Conservation (phyloP, 2,797 vertebrate genomes). For the Fundulus diaphanus region DNA sequence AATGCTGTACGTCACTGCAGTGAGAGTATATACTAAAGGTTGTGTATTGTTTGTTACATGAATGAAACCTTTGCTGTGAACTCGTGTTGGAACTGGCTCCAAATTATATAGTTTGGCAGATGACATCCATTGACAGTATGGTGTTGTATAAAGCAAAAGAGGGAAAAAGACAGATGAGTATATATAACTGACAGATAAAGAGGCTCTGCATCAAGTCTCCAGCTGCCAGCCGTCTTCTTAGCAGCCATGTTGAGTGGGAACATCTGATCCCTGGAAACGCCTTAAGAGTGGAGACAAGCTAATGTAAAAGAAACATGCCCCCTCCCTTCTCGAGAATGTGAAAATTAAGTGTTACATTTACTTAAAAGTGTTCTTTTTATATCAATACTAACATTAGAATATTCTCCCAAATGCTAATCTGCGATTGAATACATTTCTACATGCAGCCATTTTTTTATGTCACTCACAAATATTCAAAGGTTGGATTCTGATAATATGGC, state of each 20-base stretch:
- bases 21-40: neutral
- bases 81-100: neutral
- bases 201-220: conserved; percentile 21
- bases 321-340: neutral
- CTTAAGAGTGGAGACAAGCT: conserved; percentile 15
- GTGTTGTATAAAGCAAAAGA: conserved; percentile 10
- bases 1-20: neutral
- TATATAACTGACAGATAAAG: conserved; percentile 32
- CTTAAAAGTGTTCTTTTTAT: neutral
- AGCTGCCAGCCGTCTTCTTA: conserved; percentile 36
- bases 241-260: conserved; percentile 32
- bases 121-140: conserved; percentile 10
- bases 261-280: conserved; percentile 41
- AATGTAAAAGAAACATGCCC: conserved; percentile 42
- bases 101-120: neutral
- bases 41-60: neutral
- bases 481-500: neutral
- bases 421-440: neutral
- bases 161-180: conserved; percentile 17
- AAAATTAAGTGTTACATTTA: neutral
- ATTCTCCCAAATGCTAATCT: neutral
- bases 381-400: neutral
- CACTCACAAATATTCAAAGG: neutral
- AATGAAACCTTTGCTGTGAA: neutral
- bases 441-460: neutral